A percentile compares a stretch with the other conserved stretches of the same genome.
Conservation (phyloP, 2,797 vertebrate genomes). For the Chromobotia macracanthus region DNA sequence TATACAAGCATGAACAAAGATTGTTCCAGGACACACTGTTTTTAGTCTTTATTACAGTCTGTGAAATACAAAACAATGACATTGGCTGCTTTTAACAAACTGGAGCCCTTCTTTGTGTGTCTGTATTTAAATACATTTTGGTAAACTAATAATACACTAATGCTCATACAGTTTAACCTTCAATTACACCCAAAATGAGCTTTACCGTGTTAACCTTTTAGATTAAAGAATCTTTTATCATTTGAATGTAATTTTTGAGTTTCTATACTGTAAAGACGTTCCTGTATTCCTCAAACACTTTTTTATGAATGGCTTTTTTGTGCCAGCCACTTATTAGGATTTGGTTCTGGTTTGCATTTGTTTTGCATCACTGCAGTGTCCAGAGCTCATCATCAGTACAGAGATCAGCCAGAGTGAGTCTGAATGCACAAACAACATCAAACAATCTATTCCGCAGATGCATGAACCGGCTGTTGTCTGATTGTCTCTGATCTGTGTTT, state of each 20-base stretch:
- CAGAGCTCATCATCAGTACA: constrained; percentile 17
- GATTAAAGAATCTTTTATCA: no score
- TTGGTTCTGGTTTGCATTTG: constrained; percentile 1
- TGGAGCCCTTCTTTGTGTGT: not conserved
- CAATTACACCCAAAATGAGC: no score
- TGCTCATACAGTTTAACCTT: no score
- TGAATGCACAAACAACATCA: constrained; percentile 1
- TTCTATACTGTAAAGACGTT: not conserved
- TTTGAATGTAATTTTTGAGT: no score
- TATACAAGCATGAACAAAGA: no score
- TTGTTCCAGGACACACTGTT: no score
- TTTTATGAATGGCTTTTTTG: not conserved
- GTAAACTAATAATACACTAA: no score
- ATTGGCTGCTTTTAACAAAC: not conserved
- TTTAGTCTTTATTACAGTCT: not conserved
- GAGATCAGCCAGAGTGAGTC: not conserved
- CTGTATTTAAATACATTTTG: not conserved
- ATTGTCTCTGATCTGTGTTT: constrained; percentile 29
- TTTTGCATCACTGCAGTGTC: constrained; percentile 9
- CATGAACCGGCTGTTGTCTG: constrained; percentile 16
- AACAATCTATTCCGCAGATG: constrained; percentile 26
- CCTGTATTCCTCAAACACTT: not conserved
- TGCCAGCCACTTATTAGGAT: not conserved
- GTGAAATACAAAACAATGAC: not conserved
- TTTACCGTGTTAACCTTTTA: no score